These are phyloP conservation scores for Thaumetopoea pityocampa DNA, from an alignment of 1,140 invertebrate genomes.

Conservation along the genomic window DNA sequence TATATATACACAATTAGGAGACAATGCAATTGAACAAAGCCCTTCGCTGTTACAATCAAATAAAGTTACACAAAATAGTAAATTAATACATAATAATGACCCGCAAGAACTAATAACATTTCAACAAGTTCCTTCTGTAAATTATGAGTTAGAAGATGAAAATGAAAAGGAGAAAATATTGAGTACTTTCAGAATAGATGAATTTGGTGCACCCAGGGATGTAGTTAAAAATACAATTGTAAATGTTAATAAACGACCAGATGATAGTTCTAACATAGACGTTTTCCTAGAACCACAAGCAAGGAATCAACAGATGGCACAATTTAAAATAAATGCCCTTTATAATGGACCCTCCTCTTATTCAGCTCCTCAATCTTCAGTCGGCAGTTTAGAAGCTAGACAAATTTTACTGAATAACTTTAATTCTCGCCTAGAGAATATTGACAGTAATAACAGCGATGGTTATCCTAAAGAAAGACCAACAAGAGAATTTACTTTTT, in stretches of 20 bases:
- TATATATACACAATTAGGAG: slow-evolving; percentile 45
- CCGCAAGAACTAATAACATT: slow-evolving; percentile 32
- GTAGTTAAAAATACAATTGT: slow-evolving; percentile 12
- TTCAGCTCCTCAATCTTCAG: slow-evolving; percentile 49
- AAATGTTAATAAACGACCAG: slow-evolving; percentile 24
- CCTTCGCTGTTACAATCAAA: slow-evolving; percentile 10
- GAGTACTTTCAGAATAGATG: slow-evolving; percentile 42
- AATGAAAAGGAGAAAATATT: slow-evolving; percentile 43
- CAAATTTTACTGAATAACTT: slow-evolving; percentile 29
- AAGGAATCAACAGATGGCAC: slow-evolving; percentile 23
- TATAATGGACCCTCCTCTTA: slow-evolving; percentile 62
- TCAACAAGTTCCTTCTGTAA: slow-evolving; percentile 53
- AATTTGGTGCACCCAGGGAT: slow-evolving; percentile 36
- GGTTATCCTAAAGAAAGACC: slow-evolving; percentile 48
- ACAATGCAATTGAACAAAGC: slow-evolving; percentile 16
- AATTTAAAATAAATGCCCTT: slow-evolving; percentile 29
- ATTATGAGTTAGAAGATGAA: slow-evolving; percentile 50
- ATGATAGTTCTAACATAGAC: slow-evolving; percentile 32
- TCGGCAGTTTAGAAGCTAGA: slow-evolving; percentile 36
- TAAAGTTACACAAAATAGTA: slow-evolving; percentile 24
- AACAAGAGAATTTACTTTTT: slow-evolving; percentile 31
- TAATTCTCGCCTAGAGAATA: slow-evolving; percentile 47
- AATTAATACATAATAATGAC: slow-evolving; percentile 23
- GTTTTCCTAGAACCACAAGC: slow-evolving; percentile 35
- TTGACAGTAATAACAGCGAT: slow-evolving; percentile 35